Evolutionary conservation across 2,797 vertebrate species (phyloP).

Genomic region (Delichon dasypus): DNA sequence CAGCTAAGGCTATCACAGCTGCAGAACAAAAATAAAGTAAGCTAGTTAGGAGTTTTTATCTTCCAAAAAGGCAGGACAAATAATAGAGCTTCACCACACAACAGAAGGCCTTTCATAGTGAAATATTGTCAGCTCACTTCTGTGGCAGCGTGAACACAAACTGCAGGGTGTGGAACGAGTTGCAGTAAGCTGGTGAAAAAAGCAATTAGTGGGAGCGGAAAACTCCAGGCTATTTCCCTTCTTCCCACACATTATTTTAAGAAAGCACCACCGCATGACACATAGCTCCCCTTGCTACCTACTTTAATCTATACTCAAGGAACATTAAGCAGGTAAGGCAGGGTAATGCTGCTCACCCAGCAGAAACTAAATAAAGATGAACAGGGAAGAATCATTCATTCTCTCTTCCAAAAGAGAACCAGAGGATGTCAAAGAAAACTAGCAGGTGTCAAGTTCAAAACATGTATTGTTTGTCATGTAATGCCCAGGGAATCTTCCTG

Average conservation of each 20-base stretch:
- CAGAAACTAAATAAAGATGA: slow-evolving; percentile 31
- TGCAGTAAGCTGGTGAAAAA: background rate
- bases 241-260: slow-evolving; percentile 26
- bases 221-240: slow-evolving; percentile 28
- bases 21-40: slow-evolving; percentile 23
- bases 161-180: background rate
- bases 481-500: background rate
- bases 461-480: background rate
- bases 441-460: background rate
- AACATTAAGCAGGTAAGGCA: slow-evolving; percentile 32
- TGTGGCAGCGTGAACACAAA: background rate
- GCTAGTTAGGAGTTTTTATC: slow-evolving; percentile 2
- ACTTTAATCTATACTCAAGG: slow-evolving; percentile 30
- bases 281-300: slow-evolving; percentile 16
- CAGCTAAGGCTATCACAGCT: slow-evolving; percentile 5
- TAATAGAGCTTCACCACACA: background rate
- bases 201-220: background rate
- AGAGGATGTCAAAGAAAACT: background rate
- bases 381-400: background rate
- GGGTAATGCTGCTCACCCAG: slow-evolving; percentile 17
- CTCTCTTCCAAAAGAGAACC: background rate
- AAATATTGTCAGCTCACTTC: background rate
- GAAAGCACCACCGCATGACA: slow-evolving; percentile 16
- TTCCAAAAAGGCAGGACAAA: slow-evolving; percentile 16
- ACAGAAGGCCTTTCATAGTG: slow-evolving; percentile 4